Evolutionary conservation across 2,888 invertebrate genomes (phyloP), one percentile per base, ranked within the genome.

Genomic region (Pseudococcus longispinus): DNA sequence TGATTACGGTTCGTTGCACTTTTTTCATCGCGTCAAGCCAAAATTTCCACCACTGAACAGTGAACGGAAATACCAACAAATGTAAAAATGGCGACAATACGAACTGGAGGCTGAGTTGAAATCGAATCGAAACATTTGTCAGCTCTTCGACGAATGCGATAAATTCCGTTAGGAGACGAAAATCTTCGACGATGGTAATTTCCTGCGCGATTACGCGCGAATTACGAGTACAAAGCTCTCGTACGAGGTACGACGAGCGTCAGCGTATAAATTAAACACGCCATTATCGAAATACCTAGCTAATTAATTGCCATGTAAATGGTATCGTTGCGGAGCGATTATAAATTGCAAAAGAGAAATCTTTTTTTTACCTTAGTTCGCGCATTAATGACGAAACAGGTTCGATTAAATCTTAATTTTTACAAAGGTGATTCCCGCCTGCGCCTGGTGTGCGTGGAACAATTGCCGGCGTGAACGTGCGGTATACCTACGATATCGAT

Each of bases 261-360:
- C 70, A 29, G 29, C 18, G 29, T 9, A n/a, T 65, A 29, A 70
- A 70, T 70, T 70, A 70, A 70, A 70, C 55, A 55, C 70, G 65
- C 65, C 70, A 70, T 70, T 70, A 70, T 70, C 70, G 70, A 70
- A 70, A 70, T 70, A 70, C 70, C 70, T 26, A 4, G n/a, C 55
- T 60, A 70, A 70, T 70, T 70, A 70, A 70, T 70, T 70, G 18
- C 70, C 70, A 29, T 29, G 70, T 70, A 70, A 70, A 70, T 70
- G 70, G 29, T 70, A 70, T 70, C 70, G 70, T 70, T 70, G 70
- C 70, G 29, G 70, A 70, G 70, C 29, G 70, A 70, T 70, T 70
- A 70, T 70, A 70, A 70, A 70, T 70, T 70, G 70, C 70, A 70
- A 70, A 70, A 70, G 70, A 70, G 70, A 70, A 70, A 70, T 29